Base-by-base conservation (phyloP, 2,113 vertebrate species). In the Ondatra zibethicus region DNA sequence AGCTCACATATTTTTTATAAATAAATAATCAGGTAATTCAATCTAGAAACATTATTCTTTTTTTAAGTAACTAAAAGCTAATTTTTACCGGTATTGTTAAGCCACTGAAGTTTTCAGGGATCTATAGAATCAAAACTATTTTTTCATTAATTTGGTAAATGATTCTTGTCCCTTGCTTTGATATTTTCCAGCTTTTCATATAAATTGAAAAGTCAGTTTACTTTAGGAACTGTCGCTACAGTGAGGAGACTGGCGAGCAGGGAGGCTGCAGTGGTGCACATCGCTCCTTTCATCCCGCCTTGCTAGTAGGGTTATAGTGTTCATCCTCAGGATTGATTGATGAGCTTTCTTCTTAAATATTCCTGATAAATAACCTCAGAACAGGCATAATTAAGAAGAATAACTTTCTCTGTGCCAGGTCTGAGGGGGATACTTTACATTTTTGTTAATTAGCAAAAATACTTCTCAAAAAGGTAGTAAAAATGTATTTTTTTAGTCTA, bases 361-460 rank as follows among this genome's bases (percentile, higher is more conserved):
- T 61, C 5, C 84, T 77, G 36, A 70, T 91, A 75, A 88, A 65
- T 95, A 91, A 89, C 5, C 31, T 82, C 17, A 94, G 91, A 95
- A 78, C 78, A 91, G 58, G 29, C 14, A 77, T 87, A 75, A 91
- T 90, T 76, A 66, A 78, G 42, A n/a, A 16, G 25, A 73, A 78
- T 91, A 90, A 85, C 85, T n/a, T 78, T 70, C 27, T 93, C 6
- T 45, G 33, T 77, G 3, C 29, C 31, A 73, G 39, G 12, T 90
- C 23, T 95, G 68, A 90, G 9, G 23, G 86, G 39, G 31, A 3
- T 27, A 61, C 58, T 91, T 88, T 61, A 86, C 4, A 25, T 52
- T 94, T 96, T 75, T 88, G 12, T 90, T 95, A 96, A 92, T 82
- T 88, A 92, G 27, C 39, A 93, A 77, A 80, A 81, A 82, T 96